Base-by-base conservation (phyloP, 2,888 invertebrate genomes). In the Podotricha telesiphe region DNA sequence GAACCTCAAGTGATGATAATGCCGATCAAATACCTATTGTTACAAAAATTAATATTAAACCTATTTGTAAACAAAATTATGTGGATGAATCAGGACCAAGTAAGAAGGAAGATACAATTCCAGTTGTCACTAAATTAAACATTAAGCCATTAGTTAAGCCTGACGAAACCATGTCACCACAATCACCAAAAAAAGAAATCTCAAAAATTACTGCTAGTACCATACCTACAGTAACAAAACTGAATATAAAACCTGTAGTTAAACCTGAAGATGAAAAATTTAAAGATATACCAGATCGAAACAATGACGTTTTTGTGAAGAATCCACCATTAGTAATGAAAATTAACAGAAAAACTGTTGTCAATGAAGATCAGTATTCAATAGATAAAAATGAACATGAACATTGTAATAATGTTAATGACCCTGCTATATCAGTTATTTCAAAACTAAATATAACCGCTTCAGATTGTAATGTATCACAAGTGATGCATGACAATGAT, bases 11-110 rank as follows among this genome's bases (percentile, higher is more conserved):
- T 84, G 91, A 93, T 85, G 92, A 92, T 68, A 91, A 92, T 80
- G 79, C 79, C 73, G 91, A 91, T 76, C 81, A 87, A 72, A 89
- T 92, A 86, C 92, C 92, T 74, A 79, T 90, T 78, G 87, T 91
- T 72, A 93, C 93, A 75, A 94, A 94, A 85, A 82, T 94, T 61
- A 94, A 94, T 73, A 94, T 94, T 72, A 94, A 94, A 85, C 94
- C 94, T 3, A 86, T 94, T 69, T 73, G 88, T 61, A 91, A 87
- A 79, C 92, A 91, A 69, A 82, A 77, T 77, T 86, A 86, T 55
- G 63, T 71, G 63, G 82, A 86, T 58, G 86, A 85, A 63, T 73
- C 78, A 65, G 85, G 81, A 77, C 72, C 79, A 65, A 81, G 72
- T 55, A 72, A 70, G 17, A 80, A 75, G 79, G 90, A 88, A 69